These are phyloP conservation scores for Edolisoma coerulescens DNA, from an alignment of 2,113 vertebrate species.

Conservation along the genomic window DNA sequence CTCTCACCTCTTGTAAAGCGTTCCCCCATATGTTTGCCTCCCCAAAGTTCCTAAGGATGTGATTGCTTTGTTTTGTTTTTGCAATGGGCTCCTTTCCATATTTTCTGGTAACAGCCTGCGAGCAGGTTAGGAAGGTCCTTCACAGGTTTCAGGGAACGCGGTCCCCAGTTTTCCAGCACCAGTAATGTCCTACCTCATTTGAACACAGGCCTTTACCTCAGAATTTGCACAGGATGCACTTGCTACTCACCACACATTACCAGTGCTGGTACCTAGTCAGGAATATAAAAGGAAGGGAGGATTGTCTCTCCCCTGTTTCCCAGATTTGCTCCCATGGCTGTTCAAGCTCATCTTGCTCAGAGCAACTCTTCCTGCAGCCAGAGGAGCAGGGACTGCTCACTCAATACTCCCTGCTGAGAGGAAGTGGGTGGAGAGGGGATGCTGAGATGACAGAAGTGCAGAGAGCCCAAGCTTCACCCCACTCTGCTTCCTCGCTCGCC, in stretches of 20 bases:
- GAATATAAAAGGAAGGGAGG: neutral
- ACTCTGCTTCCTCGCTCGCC: neutral
- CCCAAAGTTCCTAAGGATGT: constrained; percentile 41
- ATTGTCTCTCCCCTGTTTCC: neutral
- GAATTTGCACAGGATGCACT: neutral
- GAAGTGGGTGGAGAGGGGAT: neutral
- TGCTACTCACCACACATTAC: neutral
- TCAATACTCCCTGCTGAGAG: constrained; percentile 1
- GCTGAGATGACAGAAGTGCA: constrained; percentile 5
- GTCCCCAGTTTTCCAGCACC: neutral
- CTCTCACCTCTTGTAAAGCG: neutral
- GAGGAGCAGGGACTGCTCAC: neutral
- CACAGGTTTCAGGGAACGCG: neutral
- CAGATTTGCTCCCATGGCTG: neutral
- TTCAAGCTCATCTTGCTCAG: neutral
- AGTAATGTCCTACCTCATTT: neutral
- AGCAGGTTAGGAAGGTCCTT: neutral
- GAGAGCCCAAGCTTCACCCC: neutral
- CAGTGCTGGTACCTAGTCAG: neutral
- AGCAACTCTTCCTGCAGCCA: neutral
- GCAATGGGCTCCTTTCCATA: neutral
- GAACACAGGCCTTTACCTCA: neutral
- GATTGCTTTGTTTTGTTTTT: constrained; percentile 34
- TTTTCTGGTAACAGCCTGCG: neutral
- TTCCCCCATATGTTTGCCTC: constrained; percentile 12